A percentile compares a stretch with the other conserved stretches of the same genome.
Evolutionary conservation across 2,797 vertebrate species (phyloP).

Genomic region (Sciurus carolinensis): DNA sequence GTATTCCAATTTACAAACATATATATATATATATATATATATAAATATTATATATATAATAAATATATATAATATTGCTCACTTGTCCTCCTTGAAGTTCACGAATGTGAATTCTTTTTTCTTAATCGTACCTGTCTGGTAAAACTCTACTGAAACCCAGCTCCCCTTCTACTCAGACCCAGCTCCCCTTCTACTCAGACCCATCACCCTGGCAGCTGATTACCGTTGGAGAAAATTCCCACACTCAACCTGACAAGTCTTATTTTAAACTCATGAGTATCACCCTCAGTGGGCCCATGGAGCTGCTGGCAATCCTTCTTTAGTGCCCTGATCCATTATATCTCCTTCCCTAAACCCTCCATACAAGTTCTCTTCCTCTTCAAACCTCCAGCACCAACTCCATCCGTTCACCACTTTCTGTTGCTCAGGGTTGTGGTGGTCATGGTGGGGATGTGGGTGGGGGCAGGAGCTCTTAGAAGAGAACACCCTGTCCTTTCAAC

Average conservation of each 20-base stretch:
- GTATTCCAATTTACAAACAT: too few relatives aligned
- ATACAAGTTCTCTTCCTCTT: not conserved
- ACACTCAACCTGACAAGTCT: not conserved
- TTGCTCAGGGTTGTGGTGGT: not conserved
- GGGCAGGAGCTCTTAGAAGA: not conserved
- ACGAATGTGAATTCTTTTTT: not conserved
- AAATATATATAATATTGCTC: not conserved
- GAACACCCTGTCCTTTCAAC: not conserved
- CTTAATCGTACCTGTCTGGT: not conserved
- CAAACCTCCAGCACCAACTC: not conserved
- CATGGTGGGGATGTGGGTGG: too few relatives aligned
- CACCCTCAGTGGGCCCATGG: not conserved
- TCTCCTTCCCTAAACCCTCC: not conserved
- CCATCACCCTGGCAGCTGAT: not conserved
- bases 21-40: too few relatives aligned
- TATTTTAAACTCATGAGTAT: not conserved
- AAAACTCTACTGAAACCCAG: not conserved
- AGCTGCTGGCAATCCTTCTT: not conserved
- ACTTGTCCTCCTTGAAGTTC: not conserved
- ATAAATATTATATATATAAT: too few relatives aligned
- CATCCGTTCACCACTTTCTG: not conserved
- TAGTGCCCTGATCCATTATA: rapidly evolving
- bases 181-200: not conserved
- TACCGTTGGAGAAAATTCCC: not conserved
- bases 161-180: not conserved